Evolutionary conservation across 2,888 invertebrate genomes (phyloP), one percentile per base, ranked within the genome.

Genomic region (Polydrusus pterygomalis): DNA sequence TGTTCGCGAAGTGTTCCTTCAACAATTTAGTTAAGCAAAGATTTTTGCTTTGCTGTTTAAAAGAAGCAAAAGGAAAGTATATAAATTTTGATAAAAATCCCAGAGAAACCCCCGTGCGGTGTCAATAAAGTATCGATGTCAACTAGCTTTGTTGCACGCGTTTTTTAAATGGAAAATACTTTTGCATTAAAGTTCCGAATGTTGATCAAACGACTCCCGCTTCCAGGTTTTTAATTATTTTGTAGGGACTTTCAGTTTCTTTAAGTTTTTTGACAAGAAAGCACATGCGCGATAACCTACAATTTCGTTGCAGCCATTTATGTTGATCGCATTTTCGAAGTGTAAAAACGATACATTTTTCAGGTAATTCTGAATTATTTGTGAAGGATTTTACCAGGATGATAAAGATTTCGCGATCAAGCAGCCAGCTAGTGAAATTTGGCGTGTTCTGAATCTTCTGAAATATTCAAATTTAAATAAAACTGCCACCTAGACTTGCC

Each of bases 251-350:
- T 78, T 77, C 60, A 10, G 20, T 73, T 65, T 34, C 10, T 7
- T 51, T 38, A 58, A 60, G 54, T 74, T 78, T 72, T 78, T 77
- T 79, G 79, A 78, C 78, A 79, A 67, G 18, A 70, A 78, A 78
- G 84, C 84, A 83, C 87, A 87, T 84, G 87, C 87, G 87, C 86
- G 85, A 82, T 84, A 83, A 84, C 85, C 86, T 86, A 86, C 84
- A 86, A 87, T 87, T 85, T 83, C 81, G 84, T 84, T 87, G 87
- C 88, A 87, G 88, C 88, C 88, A 88, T 88, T 88, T 87, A 83
- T 87, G 88, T 88, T 88, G 87, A 87, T 88, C 86, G 86, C 86
- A 85, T 87, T 84, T 85, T 86, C 84, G 84, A 84, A 82, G 84
- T 83, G 84, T 85, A 85, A 84, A 84, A 85, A 81, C 83, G 84